Conservation (phyloP, 2,888 invertebrate genomes). For the Sinotaia quadrata region DNA sequence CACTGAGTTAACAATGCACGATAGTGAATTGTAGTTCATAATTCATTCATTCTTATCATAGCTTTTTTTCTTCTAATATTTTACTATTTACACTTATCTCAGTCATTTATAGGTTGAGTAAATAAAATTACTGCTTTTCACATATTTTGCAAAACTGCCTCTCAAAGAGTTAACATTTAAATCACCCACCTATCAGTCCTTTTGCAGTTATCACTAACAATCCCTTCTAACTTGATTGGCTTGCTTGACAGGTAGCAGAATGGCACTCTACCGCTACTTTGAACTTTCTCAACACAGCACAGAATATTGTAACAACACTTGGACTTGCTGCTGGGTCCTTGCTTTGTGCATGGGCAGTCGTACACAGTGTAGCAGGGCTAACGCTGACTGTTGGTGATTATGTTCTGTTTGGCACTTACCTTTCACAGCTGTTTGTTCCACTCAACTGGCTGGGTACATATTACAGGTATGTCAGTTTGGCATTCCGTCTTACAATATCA, state of each 20-base stretch:
- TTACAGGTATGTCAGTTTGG: constrained; percentile 94
- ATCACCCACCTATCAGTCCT: too few relatives aligned
- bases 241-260: constrained; percentile 87
- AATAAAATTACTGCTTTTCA: too few relatives aligned
- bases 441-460: constrained; percentile 98
- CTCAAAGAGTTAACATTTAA: too few relatives aligned
- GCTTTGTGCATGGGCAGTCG: constrained; percentile 87
- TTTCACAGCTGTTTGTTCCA: constrained; percentile 92
- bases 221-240: constrained; percentile 7
- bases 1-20: too few relatives aligned
- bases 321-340: constrained; percentile 90
- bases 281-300: constrained; percentile 90
- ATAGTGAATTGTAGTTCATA: too few relatives aligned
- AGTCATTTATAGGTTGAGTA: too few relatives aligned
- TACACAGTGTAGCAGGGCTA: constrained; percentile 54
- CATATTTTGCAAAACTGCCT: too few relatives aligned
- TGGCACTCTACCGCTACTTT: constrained; percentile 89
- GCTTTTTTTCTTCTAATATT: too few relatives aligned
- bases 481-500: too few relatives aligned
- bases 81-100: too few relatives aligned
- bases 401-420: constrained; percentile 94
- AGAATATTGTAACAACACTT: constrained; percentile 89
- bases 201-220: not conserved
- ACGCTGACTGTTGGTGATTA: constrained; percentile 93
- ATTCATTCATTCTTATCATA: too few relatives aligned